Conservation (phyloP, 2,797 vertebrate genomes). For the Eremophila alpestris region DNA sequence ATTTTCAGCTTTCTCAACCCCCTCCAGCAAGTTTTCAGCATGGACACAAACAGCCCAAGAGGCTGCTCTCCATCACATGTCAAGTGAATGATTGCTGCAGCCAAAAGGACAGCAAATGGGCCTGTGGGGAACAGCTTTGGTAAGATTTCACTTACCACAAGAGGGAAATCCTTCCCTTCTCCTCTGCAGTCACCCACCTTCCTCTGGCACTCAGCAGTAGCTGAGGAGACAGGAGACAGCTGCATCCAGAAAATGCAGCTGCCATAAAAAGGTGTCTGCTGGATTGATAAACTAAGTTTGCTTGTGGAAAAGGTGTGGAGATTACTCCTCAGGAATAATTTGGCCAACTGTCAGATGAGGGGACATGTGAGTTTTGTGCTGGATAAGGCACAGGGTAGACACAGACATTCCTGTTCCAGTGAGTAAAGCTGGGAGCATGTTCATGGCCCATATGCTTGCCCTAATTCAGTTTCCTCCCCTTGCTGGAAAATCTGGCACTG, state of each 20-base stretch:
- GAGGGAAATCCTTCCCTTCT: background rate
- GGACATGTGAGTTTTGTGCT: background rate
- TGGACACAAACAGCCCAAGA: background rate
- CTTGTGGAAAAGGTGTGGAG: background rate
- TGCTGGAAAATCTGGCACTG: background rate
- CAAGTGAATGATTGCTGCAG: background rate
- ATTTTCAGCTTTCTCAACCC: background rate
- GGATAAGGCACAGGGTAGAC: background rate
- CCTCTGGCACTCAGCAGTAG: background rate
- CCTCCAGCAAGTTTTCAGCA: background rate
- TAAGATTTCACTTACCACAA: background rate
- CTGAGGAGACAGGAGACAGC: background rate
- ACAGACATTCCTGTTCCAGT: background rate
- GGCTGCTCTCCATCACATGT: background rate
- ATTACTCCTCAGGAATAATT: background rate
- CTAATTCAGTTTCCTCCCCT: background rate
- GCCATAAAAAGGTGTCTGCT: background rate
- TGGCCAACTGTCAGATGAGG: background rate
- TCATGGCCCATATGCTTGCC: constrained; percentile 8
- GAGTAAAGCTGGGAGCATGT: background rate
- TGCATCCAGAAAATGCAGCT: background rate
- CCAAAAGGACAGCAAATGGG: background rate
- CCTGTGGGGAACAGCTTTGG: background rate
- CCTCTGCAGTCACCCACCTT: background rate
- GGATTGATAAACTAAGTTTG: background rate